These are phyloP conservation scores for Steatocranus sp. DNA, from an alignment of 2,797 vertebrate genomes.

Conservation along the genomic window DNA sequence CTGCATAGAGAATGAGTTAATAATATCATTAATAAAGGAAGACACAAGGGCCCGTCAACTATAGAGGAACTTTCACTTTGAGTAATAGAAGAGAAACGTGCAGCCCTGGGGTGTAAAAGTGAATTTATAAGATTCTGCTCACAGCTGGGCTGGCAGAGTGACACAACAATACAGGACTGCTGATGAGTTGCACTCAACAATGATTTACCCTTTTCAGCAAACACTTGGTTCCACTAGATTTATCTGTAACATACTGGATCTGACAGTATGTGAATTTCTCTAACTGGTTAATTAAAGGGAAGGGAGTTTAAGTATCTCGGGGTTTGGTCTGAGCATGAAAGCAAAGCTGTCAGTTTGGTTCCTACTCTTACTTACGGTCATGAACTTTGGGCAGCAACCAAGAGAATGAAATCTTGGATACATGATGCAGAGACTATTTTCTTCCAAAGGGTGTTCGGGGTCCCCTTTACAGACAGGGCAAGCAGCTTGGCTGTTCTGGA, in stretches of 20 bases:
- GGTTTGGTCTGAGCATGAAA: background rate
- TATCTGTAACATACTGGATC: background rate
- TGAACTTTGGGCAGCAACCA: background rate
- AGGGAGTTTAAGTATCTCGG: background rate
- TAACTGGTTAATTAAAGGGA: background rate
- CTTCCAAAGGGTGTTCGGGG: background rate
- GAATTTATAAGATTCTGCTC: constrained; percentile 18
- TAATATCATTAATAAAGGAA: constrained; percentile 40
- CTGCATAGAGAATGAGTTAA: constrained; percentile 67
- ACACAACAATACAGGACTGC: constrained; percentile 1
- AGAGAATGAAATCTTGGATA: background rate
- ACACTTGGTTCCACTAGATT: background rate
- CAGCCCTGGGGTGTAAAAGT: constrained; percentile 11
- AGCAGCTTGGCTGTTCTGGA: background rate
- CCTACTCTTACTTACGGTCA: background rate
- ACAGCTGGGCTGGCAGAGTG: constrained; percentile 21
- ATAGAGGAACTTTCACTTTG: constrained; percentile 20
- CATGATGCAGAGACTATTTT: background rate
- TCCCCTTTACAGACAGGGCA: background rate
- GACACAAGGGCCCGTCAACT: constrained; percentile 1
- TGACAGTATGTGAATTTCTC: background rate
- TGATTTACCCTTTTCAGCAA: background rate
- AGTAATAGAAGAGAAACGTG: constrained; percentile 35
- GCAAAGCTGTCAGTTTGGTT: background rate
- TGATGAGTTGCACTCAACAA: constrained; percentile 9